Conservation (phyloP, 1,140 invertebrate species). For the Agraylea sexmaculata region DNA sequence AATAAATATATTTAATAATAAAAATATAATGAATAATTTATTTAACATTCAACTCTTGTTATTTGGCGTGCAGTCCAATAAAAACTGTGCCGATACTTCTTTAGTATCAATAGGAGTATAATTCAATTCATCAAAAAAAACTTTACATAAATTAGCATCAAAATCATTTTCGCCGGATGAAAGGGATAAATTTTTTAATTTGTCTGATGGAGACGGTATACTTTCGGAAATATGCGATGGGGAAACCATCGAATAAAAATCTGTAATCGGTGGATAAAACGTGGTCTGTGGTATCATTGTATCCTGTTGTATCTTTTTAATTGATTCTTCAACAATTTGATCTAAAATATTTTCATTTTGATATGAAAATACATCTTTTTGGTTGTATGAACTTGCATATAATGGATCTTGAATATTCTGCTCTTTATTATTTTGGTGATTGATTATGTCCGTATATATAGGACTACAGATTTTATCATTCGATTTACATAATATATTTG, state of each 20-base stretch:
- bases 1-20: too few species aligned
- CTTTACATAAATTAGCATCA: constrained; percentile 6
- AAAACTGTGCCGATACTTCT: neutral
- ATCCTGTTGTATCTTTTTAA: constrained; percentile 25
- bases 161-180: constrained; percentile 21
- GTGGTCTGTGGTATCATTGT: constrained; percentile 3
- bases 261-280: constrained; percentile 1
- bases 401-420: neutral
- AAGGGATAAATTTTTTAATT: constrained; percentile 39
- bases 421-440: constrained; percentile 1
- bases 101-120: neutral
- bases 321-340: constrained; percentile 32
- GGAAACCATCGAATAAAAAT: constrained; percentile 17
- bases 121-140: neutral
- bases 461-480: neutral
- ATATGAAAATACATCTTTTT: neutral
- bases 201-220: constrained; percentile 38
- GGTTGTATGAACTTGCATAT: neutral
- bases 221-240: constrained; percentile 22
- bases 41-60: neutral
- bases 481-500: neutral
- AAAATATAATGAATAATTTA: neutral
- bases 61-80: neutral
- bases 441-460: neutral
- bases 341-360: constrained; percentile 24